Conservation (phyloP, 2,113 vertebrate genomes). For the Trinectes maculatus region DNA sequence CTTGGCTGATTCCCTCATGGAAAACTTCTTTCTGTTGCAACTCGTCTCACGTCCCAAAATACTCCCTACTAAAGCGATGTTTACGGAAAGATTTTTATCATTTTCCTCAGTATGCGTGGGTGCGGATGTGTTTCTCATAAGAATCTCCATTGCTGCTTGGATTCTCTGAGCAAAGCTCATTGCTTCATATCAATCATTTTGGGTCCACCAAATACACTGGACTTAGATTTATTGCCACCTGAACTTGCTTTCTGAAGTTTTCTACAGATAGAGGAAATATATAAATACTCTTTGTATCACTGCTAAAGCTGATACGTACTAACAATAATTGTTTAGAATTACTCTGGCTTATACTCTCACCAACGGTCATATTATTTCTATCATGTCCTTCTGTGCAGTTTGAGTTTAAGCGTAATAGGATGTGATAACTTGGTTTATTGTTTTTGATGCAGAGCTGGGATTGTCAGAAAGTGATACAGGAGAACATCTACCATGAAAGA, state of each 20-base stretch:
- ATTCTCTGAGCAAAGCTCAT: no score
- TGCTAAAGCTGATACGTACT: no score
- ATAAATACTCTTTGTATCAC: no score
- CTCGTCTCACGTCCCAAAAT: no score
- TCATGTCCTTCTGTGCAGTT: not conserved
- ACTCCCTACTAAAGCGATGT: no score
- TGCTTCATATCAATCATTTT: no score
- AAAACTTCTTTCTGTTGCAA: not conserved
- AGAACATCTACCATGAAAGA: not conserved
- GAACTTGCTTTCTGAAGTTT: no score
- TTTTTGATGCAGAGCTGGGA: slow-evolving; percentile 3
- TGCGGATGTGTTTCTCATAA: not conserved
- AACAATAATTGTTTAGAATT: no score
- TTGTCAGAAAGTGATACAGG: not conserved
- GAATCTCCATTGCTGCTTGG: not conserved
- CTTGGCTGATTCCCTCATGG: not conserved
- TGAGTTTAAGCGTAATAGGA: not conserved
- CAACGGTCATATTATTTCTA: not conserved
- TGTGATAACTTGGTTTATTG: not conserved
- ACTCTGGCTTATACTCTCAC: not conserved
- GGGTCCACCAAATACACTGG: not conserved
- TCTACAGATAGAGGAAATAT: no score
- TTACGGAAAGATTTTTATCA: no score
- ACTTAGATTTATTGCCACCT: not conserved
- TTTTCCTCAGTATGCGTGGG: no score